A percentile compares a stretch with the other conserved stretches of the same genome.
Evolutionary conservation across 1,140 invertebrate species (phyloP).

Genomic region (Heterodera carotae): DNA sequence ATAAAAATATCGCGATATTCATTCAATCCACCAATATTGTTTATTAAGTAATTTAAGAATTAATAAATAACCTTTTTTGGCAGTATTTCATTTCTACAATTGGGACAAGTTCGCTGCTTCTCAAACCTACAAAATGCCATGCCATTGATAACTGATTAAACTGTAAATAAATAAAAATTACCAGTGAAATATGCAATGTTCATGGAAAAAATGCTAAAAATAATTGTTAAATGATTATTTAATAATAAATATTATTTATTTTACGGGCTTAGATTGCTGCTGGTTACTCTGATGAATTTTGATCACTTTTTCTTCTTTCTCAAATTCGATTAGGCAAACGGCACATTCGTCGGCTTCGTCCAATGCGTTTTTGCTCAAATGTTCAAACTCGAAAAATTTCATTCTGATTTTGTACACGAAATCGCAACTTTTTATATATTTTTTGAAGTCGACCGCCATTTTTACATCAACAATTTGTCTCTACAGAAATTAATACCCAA

Average conservation of each 20-base stretch:
- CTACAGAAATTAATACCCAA: too few relatives aligned
- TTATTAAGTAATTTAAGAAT: neutral
- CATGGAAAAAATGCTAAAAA: neutral
- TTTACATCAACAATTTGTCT: neutral
- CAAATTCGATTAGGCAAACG: neutral
- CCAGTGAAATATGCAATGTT: neutral
- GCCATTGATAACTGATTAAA: neutral
- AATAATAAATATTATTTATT: neutral
- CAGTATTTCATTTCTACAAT: neutral
- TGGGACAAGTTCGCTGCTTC: neutral
- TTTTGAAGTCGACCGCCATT: neutral
- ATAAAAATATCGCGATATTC: too few relatives aligned
- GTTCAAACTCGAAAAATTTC: neutral
- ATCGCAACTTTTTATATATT: neutral
- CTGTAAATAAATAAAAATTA: neutral
- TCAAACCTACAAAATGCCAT: neutral
- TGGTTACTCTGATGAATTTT: neutral
- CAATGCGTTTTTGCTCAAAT: neutral
- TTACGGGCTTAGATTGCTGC: neutral
- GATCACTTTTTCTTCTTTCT: neutral
- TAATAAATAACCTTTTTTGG: neutral
- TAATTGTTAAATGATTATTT: neutral
- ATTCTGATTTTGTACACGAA: neutral
- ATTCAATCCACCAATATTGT: too few relatives aligned
- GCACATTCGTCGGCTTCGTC: neutral